phyloP scores from a whole-genome alignment of 2,888 invertebrate species.

The Zonitis immaculata region DNA sequence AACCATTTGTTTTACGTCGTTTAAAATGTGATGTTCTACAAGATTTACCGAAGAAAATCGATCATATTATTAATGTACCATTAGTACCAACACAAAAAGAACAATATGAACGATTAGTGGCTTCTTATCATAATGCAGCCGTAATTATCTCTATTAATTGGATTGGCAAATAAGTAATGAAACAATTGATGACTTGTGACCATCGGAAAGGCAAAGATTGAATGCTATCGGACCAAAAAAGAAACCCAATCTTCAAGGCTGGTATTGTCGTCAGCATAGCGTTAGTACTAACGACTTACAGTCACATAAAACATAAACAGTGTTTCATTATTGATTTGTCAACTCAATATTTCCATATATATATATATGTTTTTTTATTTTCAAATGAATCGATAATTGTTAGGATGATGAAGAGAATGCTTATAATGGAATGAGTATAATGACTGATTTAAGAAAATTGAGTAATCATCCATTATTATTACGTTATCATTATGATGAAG shows the following conservation, averaged over 20 bases:
- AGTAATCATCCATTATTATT: slow-evolving; percentile 91
- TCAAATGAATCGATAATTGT: too few relatives aligned
- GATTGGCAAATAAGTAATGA: too few relatives aligned
- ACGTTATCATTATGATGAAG: slow-evolving; percentile 67
- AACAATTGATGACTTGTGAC: too few relatives aligned
- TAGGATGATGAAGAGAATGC: slow-evolving; percentile 39
- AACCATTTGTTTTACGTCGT: slow-evolving; percentile 87
- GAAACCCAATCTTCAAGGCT: too few relatives aligned
- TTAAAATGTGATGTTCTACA: slow-evolving; percentile 81
- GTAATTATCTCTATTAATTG: slow-evolving; percentile 6
- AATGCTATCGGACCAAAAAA: too few relatives aligned
- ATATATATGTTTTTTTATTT: too few relatives aligned
- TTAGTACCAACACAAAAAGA: slow-evolving; percentile 70
- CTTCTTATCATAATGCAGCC: slow-evolving; percentile 60
- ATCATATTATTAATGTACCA: slow-evolving; percentile 61
- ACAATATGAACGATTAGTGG: slow-evolving; percentile 71
- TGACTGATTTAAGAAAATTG: slow-evolving; percentile 90
- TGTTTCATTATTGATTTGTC: too few relatives aligned
- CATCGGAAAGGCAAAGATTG: too few relatives aligned
- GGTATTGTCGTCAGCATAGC: too few relatives aligned
- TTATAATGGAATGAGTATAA: slow-evolving; percentile 68
- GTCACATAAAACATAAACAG: too few relatives aligned
- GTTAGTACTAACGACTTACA: too few relatives aligned
- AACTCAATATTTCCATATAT: too few relatives aligned
- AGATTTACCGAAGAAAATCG: slow-evolving; percentile 79